phyloP scores from a whole-genome alignment of 2,113 vertebrate genomes.

The Microtus richardsoni region DNA sequence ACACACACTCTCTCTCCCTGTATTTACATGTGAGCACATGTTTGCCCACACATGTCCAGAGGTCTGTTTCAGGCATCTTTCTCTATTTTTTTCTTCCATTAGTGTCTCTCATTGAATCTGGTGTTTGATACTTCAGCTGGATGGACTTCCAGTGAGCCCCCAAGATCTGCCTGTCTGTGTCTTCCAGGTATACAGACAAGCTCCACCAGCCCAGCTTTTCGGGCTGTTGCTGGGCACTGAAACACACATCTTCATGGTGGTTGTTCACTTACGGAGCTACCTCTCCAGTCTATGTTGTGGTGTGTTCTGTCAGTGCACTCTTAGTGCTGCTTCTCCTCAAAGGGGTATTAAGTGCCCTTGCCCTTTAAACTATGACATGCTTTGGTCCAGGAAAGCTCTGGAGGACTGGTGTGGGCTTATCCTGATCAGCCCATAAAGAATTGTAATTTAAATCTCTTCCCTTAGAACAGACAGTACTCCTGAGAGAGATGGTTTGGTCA shows the following conservation, averaged over 20 bases:
- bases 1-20: no score
- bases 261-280: neutral
- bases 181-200: neutral
- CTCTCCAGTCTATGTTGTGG: no score
- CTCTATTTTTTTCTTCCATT: neutral
- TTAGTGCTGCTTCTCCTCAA: fast-evolving
- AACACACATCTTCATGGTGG: neutral
- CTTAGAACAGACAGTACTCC: neutral
- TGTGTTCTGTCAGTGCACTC: neutral
- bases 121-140: neutral
- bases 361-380: neutral
- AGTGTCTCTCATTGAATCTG: neutral
- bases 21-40: no score
- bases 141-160: no score
- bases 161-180: neutral
- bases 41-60: neutral
- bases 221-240: neutral
- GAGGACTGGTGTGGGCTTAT: neutral
- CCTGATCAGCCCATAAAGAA: neutral
- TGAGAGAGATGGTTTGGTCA: neutral
- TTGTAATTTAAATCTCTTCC: neutral
- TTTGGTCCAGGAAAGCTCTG: neutral
- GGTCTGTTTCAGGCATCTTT: neutral
- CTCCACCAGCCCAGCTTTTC: neutral
- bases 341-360: neutral